Evolutionary conservation across 2,113 vertebrate species (phyloP).

Genomic region (Rutilus rutilus): DNA sequence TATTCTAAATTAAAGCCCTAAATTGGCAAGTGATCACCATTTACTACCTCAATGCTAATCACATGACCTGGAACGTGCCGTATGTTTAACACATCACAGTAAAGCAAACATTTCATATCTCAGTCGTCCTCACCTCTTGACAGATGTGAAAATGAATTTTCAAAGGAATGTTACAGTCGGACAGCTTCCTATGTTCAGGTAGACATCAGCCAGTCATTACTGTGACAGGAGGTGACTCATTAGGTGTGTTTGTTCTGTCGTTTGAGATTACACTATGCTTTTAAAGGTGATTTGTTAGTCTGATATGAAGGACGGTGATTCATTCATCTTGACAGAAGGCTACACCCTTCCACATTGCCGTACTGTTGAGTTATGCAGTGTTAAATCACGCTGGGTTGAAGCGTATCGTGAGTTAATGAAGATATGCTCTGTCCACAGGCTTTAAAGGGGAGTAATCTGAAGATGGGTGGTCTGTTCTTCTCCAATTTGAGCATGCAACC

Average conservation of each 20-base stretch:
- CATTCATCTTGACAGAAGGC: neutral
- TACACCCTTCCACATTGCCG: neutral
- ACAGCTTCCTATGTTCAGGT: neutral
- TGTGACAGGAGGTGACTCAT: slow-evolving; percentile 6
- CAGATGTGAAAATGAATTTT: slow-evolving; percentile 32
- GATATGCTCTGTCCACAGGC: neutral
- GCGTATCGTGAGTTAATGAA: neutral
- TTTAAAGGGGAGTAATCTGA: neutral
- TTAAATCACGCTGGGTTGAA: neutral
- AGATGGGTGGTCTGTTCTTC: slow-evolving; percentile 3
- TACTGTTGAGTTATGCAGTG: neutral
- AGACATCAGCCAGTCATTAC: slow-evolving; percentile 21
- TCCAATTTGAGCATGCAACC: too few species aligned
- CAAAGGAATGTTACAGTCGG: slow-evolving; percentile 14
- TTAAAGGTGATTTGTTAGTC: slow-evolving; percentile 8
- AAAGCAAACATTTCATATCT: slow-evolving; percentile 12
- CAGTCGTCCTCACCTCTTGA: slow-evolving; percentile 16
- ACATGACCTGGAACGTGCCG: neutral
- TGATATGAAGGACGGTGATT: slow-evolving; percentile 7
- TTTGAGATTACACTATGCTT: slow-evolving; percentile 5
- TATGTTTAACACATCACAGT: neutral
- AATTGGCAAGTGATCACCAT: neutral
- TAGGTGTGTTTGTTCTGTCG: slow-evolving; percentile 11
- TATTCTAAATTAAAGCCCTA: neutral
- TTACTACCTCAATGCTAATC: neutral